Base-by-base conservation (phyloP, 92 coral and sea anemone species). In the Isaurus tuberculatus region DNA sequence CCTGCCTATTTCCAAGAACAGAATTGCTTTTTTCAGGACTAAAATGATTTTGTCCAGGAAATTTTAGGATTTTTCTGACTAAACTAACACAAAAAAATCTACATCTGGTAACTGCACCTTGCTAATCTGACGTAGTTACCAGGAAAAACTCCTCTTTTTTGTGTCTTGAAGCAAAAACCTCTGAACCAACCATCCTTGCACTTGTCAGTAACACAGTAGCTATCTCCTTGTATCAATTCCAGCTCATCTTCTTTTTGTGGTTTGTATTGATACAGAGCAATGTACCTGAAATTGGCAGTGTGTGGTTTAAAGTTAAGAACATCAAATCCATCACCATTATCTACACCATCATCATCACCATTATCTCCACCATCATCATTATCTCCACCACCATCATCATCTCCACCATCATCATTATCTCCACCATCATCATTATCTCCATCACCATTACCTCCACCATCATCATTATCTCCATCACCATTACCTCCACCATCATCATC, bases 121-220 rank as follows among this genome's bases (percentile, higher is more conserved):
- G 95, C 90, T 51, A 88, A 88, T 43, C 98, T 90, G 55, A 96
- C 99, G 75, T 96, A 96, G 80, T 96, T 96, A 22, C 99, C 99
- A 34, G 99, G 99, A 28, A 96, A 96, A 67, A 92, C 94, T 32
- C 98, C 99, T 79, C 94, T 73, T 46, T 83, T 91, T 80, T 92
- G 96, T 28, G 89, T 79, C 29, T 85, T 29, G 49, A 92, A 75
- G 32, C 96, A 91, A 53, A 87, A 94, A 16, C 99, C 99, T 70
- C 92, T 90, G 49, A 92, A 96, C 99, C 99, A 96, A 19, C 99
- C 99, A 85, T 96, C 99, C 74, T 86, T 92, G 63, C 99, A 94
- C 79, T 94, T 94, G 53, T 94, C 99, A 32, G 91, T 75, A 19
- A 96, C 99, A 67, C 90, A 90, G 81, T 96, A 96, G 69, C 90